Evolutionary conservation across 2,113 vertebrate genomes (phyloP).

Genomic region (Sakesphorus luctuosus): DNA sequence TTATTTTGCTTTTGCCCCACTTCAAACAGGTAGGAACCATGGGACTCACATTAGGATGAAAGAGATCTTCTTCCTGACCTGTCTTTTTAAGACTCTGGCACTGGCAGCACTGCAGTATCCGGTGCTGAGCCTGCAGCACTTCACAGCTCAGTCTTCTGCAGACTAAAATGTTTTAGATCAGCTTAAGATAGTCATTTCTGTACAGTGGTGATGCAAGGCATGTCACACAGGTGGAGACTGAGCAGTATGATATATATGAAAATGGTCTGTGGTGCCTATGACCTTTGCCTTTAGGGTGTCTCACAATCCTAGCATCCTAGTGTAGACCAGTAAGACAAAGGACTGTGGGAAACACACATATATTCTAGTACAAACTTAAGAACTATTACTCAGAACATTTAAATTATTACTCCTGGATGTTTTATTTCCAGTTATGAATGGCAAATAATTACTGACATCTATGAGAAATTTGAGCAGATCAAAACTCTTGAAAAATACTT

Average conservation of each 20-base stretch:
- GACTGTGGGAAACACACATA: background rate
- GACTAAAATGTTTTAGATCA: background rate
- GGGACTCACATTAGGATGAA: background rate
- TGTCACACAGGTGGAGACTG: background rate
- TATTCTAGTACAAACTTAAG: background rate
- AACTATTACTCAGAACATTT: background rate
- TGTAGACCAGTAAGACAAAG: background rate
- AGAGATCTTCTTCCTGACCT: background rate
- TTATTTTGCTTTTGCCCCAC: background rate
- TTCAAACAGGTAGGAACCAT: background rate
- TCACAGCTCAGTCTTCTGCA: background rate
- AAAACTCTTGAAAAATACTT: background rate
- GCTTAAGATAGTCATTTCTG: background rate
- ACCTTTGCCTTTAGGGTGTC: background rate
- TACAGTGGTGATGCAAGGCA: fast-evolving
- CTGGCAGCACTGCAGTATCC: background rate
- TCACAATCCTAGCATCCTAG: background rate
- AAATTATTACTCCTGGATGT: background rate
- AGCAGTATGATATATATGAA: fast-evolving
- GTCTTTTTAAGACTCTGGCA: background rate
- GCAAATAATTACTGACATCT: background rate
- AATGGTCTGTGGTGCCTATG: background rate
- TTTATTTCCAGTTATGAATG: background rate
- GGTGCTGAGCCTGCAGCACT: background rate
- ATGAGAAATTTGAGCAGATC: background rate